Percentiles rank a stretch among this genome's conserved stretches.
These are phyloP conservation scores for Tympanoctomys barrerae DNA, from an alignment of 2,797 vertebrate genomes.

Conservation along the genomic window DNA sequence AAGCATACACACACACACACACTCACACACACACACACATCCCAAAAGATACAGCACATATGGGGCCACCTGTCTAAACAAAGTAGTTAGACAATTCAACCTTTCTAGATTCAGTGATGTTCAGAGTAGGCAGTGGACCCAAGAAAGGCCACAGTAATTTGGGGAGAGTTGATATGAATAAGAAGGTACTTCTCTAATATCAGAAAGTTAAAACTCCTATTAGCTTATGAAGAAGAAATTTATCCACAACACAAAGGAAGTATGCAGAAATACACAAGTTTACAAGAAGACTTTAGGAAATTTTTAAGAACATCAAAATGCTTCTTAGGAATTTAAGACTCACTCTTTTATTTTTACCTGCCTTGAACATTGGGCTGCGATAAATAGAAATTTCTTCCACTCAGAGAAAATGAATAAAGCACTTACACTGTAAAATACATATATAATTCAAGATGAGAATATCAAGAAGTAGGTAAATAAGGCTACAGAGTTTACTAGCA, in stretches of 20 bases:
- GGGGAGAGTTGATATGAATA: not conserved
- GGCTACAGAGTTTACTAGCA: slow-evolving; percentile 53
- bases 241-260: not conserved
- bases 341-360: not conserved
- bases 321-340: slow-evolving; percentile 9
- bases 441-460: slow-evolving; percentile 34
- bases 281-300: not conserved
- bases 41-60: not conserved
- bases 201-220: not conserved
- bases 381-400: not conserved
- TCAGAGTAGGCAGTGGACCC: not conserved
- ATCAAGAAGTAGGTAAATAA: not conserved
- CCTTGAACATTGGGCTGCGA: not conserved
- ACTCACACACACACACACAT: too few species aligned
- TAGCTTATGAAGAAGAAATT: not conserved
- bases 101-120: not conserved
- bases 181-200: not conserved
- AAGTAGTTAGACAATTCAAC: not conserved
- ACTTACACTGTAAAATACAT: not conserved
- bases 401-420: slow-evolving; percentile 50
- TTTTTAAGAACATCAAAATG: not conserved
- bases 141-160: not conserved
- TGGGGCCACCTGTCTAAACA: too few species aligned
- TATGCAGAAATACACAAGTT: not conserved
- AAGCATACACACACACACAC: too few species aligned